Percentiles rank a stretch among this genome's conserved stretches.
phyloP scores from a whole-genome alignment of 2,797 vertebrate genomes.

The Gymnocypris eckloni region DNA sequence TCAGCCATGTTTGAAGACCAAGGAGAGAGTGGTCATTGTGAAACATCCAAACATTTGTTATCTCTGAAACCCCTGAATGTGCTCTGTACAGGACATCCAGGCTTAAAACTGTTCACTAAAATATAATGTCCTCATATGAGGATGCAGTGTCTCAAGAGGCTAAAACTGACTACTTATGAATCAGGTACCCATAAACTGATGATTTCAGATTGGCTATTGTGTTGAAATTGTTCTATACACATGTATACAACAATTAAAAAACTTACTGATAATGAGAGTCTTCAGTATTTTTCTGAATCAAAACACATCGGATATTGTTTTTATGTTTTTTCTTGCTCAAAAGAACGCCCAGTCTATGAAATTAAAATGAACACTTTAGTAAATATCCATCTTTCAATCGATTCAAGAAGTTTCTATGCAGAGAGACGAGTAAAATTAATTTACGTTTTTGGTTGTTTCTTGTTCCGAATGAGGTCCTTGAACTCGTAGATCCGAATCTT shows the following conservation, averaged over 20 bases:
- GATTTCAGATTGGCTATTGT: background rate
- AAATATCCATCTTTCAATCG: background rate
- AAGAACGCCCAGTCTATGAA: conserved; percentile 63
- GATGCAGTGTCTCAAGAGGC: too few species aligned
- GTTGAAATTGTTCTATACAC: too few species aligned
- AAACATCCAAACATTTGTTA: too few species aligned
- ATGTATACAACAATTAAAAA: background rate
- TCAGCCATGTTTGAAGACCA: too few species aligned
- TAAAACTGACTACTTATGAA: too few species aligned
- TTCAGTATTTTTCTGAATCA: conserved; percentile 56
- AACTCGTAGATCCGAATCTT: conserved; percentile 67
- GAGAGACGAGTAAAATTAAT: conserved; percentile 19
- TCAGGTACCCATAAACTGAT: background rate
- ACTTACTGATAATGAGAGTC: conserved; percentile 63
- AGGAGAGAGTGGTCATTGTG: too few species aligned
- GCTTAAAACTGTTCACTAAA: too few species aligned
- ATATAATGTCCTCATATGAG: too few species aligned
- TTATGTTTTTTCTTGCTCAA: conserved; percentile 62
- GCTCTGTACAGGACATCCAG: too few species aligned
- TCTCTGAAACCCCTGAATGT: too few species aligned
- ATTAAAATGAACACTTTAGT: conserved; percentile 18
- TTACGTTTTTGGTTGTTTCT: conserved; percentile 69
- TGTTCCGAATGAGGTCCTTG: conserved; percentile 69
- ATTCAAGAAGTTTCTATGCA: background rate
- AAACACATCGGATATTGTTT: conserved; percentile 58